Base-by-base conservation (phyloP, 1,140 invertebrate genomes). In the Ditylenchus dipsaci region DNA sequence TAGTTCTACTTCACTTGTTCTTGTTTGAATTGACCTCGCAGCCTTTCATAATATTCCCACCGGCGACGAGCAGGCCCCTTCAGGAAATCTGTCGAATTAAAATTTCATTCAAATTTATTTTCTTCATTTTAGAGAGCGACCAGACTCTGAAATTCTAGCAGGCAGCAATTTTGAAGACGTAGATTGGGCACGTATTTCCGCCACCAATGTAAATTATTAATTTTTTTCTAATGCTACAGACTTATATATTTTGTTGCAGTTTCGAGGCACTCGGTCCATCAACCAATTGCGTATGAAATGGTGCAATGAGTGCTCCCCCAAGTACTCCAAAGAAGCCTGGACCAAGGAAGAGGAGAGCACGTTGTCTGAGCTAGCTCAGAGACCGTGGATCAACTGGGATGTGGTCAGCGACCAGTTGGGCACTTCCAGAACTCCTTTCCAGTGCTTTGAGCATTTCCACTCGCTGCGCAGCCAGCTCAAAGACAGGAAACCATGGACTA, bases 201-300 rank as follows among this genome's bases (percentile, higher is more conserved):
- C 62, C 13, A 43, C 33, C 23, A 74, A 76, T 27, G 72, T 74
- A 63, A 61, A 42, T 23, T 43, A 7, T 49, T 72, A 26, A 15
- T 26, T 53, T 26, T 9, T 56, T n/a, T 21, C 0, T 9, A 67
- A 17, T 21, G 75, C 1, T 61, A 21, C 26, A 61, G 19, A 5
- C 3, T 5, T 5, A 17, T 47, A 15, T 60, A 7, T 42, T 57
- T 68, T 23, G 47, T 17, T 73, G 38, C 63, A 75, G 73, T 75
- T 75, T 43, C 33, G 53, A 38, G 63, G 75, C 13, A 7, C 53
- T 7, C 73, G 73, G 17, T 65, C 73, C 7, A 63, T 66, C 15
- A 29, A 49, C 26, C 74, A 75, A 68, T 57, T 75, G 61, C 43
- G 45, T 7, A 77, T 77, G 68, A 75, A 75, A 53, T 75, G 73